Evolutionary conservation across 2,888 invertebrate genomes (phyloP).

Genomic region (Stramonita haemastoma): DNA sequence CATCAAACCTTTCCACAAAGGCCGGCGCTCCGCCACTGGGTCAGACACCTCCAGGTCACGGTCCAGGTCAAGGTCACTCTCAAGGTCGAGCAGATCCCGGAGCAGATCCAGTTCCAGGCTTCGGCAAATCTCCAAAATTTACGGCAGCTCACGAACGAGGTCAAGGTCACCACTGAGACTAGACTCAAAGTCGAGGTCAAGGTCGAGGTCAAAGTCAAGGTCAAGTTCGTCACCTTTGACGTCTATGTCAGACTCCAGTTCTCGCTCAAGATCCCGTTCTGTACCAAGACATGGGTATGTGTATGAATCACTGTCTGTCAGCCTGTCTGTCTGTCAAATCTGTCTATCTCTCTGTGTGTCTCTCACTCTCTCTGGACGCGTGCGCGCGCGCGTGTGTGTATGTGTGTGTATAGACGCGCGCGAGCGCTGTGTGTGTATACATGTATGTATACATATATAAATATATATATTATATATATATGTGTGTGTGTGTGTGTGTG

Average conservation of each 20-base stretch:
- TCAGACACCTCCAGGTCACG: not conserved
- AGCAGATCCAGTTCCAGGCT: not conserved
- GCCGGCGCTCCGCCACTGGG: not conserved
- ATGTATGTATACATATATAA: not conserved
- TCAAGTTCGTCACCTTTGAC: constrained; percentile 1
- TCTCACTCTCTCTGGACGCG: too few relatives aligned
- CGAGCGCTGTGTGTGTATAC: not conserved
- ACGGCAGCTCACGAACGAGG: constrained; percentile 2
- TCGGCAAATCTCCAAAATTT: constrained; percentile 6
- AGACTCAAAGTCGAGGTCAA: not conserved
- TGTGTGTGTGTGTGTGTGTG: constrained; percentile 1
- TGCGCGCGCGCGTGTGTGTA: too few relatives aligned
- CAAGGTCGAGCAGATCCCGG: constrained; percentile 7
- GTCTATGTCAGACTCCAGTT: not conserved
- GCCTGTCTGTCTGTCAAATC: not conserved
- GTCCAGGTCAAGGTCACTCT: constrained; percentile 21
- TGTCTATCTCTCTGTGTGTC: too few relatives aligned
- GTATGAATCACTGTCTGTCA: not conserved
- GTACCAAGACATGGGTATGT: not conserved
- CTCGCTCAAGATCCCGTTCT: not conserved
- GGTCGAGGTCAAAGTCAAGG: not conserved
- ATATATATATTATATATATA: not conserved
- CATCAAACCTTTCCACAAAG: not conserved
- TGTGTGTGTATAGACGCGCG: too few relatives aligned
- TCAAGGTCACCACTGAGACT: not conserved